Evolutionary conservation across 37 sponge, comb jelly and placozoan genomes (phyloP), one percentile per base, ranked within the genome.

Genomic region (Petrosia ficiformis): DNA sequence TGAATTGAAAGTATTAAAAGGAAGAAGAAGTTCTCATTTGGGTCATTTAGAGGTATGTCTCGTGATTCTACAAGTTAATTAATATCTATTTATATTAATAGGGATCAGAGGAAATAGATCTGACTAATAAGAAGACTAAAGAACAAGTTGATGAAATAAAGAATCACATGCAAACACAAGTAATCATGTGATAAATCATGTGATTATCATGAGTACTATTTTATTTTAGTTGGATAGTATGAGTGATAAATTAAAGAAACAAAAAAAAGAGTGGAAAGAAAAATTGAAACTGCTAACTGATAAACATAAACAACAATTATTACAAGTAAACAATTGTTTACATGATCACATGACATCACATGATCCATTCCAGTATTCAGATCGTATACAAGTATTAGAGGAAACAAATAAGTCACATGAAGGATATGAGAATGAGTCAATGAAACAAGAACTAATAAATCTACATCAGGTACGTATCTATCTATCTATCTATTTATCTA

Each of bases 251-350:
- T 21, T 87, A 57, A 75, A 57, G 37, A 87, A 87, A 44, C 77
- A 81, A 42, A 82, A 87, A n/a, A 75, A 57, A 36, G 39, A 37
- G 1, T 87, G 87, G 87, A 59, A 87, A 66, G 81, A 75, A 73
- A 80, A 66, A 69, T 40, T 87, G 44, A 59, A 76, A 22, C 54
- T 70, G 43, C 2, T 81, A 39, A 32, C 70, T 19, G 44, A 42
- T 16, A 36, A 64, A 8, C 86, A 82, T 28, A 68, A 79, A 26
- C 74, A 82, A n/a, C 70, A 83, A 39, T 78, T 88, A 2, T 37
- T 64, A 39, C 77, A 80, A 44, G 86, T 85, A 35, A 43, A 48
- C 11, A 54, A 16, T 24, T 65, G 59, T 54, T n/a, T 35, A 80
- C 81, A 68, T n/a, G n/a, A n/a, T n/a, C n/a, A n/a, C n/a, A n/a